Conservation (phyloP, 2,797 vertebrate species). For the Poecilia gillii region DNA sequence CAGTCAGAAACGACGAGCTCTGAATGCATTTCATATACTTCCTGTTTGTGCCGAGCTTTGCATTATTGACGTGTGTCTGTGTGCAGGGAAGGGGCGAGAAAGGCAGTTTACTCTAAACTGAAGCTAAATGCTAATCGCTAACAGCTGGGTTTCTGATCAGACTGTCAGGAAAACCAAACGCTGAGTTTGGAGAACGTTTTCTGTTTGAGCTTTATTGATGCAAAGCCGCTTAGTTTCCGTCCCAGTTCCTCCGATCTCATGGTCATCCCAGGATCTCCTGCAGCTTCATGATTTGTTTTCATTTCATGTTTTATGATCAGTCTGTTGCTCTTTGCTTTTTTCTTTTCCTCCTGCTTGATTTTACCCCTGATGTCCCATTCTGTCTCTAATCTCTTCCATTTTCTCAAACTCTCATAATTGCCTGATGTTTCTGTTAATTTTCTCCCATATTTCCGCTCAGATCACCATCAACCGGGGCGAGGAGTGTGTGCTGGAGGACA, state of each 20-base stretch:
- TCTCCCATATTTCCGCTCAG: constrained; percentile 68
- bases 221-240: constrained; percentile 30
- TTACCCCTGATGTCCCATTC: constrained; percentile 2
- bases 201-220: constrained; percentile 36
- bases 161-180: not conserved
- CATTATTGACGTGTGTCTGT: constrained; percentile 57
- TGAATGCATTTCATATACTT: constrained; percentile 41
- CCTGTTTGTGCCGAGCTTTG: constrained; percentile 53
- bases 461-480: constrained; percentile 95
- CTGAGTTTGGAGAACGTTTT: constrained; percentile 22
- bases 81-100: constrained; percentile 69
- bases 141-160: constrained; percentile 13
- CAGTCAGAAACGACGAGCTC: constrained; percentile 41
- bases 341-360: not conserved
- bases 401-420: constrained; percentile 1
- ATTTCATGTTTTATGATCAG: constrained; percentile 53
- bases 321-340: constrained; percentile 58
- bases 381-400: not conserved
- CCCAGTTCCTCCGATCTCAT: constrained; percentile 26
- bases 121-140: not conserved
- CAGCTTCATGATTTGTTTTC: constrained; percentile 57
- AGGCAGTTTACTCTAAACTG: constrained; percentile 24
- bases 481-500: constrained; percentile 97
- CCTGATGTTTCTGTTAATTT: not conserved
- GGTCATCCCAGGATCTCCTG: constrained; percentile 43